phyloP scores from a whole-genome alignment of 2,888 invertebrate species.

The Drosophila phalerata region DNA sequence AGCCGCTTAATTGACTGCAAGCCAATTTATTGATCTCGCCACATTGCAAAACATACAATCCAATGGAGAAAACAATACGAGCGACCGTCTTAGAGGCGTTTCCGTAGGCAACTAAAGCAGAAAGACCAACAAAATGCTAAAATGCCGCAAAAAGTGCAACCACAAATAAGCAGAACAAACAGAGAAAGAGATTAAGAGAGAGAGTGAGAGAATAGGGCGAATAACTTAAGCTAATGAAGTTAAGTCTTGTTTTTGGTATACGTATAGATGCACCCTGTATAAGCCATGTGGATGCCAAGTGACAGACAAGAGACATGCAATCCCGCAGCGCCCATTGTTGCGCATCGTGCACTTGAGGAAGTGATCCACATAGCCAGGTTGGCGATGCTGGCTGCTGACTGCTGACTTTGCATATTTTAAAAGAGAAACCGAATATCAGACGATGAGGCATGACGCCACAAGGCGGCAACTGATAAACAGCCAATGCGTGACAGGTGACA shows the following conservation, averaged over 20 bases:
- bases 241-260: slow-evolving; percentile 44
- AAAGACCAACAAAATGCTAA: slow-evolving; percentile 42
- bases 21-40: slow-evolving; percentile 47
- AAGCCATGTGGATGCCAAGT: slow-evolving; percentile 66
- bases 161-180: slow-evolving; percentile 24
- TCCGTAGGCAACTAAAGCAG: slow-evolving; percentile 38
- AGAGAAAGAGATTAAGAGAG: slow-evolving; percentile 16
- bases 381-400: slow-evolving; percentile 33
- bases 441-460: slow-evolving; percentile 60
- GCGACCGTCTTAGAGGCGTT: slow-evolving; percentile 49
- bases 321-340: slow-evolving; percentile 70
- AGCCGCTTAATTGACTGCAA: slow-evolving; percentile 42
- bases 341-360: slow-evolving; percentile 77
- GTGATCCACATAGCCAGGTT: slow-evolving; percentile 64
- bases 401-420: slow-evolving; percentile 69
- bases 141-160: slow-evolving; percentile 33
- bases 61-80: slow-evolving; percentile 5
- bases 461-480: slow-evolving; percentile 31
- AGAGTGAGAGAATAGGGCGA: slow-evolving; percentile 47
- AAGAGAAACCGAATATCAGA: slow-evolving; percentile 73
- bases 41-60: slow-evolving; percentile 12
- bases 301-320: slow-evolving; percentile 70
- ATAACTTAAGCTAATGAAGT: slow-evolving; percentile 53
- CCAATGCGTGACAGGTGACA: slow-evolving; percentile 69
- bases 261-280: slow-evolving; percentile 45